A percentile compares a stretch with the other conserved stretches of the same genome.
Evolutionary conservation across 2,888 invertebrate genomes (phyloP).

Genomic region (Uropetala carovei): DNA sequence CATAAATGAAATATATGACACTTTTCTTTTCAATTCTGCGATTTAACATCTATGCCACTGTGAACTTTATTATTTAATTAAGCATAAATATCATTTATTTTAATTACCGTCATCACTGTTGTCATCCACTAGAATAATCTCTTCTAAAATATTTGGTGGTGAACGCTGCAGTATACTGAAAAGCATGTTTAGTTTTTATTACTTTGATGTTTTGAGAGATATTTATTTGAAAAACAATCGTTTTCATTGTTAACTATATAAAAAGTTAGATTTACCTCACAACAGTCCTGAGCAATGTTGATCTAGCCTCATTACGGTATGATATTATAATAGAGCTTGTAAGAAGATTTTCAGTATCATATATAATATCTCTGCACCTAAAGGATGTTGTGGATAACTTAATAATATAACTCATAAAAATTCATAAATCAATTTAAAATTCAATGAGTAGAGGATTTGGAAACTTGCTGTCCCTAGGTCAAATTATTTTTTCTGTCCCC

Average conservation of each 20-base stretch:
- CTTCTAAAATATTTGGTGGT: conserved; percentile 30
- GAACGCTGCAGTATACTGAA: conserved; percentile 41
- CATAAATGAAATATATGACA: neutral
- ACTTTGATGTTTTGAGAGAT: neutral
- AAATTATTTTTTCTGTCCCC: no score
- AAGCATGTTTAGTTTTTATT: neutral
- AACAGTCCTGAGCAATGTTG: conserved; percentile 34
- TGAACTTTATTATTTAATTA: no score
- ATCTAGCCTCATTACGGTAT: conserved; percentile 50
- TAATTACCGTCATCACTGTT: conserved; percentile 38
- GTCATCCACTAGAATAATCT: conserved; percentile 56
- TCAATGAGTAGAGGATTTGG: no score
- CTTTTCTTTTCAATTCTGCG: neutral
- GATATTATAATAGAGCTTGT: conserved; percentile 55
- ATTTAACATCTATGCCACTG: neutral
- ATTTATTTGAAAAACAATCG: neutral
- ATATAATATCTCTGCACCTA: conserved; percentile 35
- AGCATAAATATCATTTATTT: no score
- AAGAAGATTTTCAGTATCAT: conserved; percentile 36
- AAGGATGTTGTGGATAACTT: neutral
- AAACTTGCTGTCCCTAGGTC: no score
- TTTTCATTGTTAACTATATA: neutral
- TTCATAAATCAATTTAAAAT: no score
- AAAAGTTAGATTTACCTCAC: conserved; percentile 22
- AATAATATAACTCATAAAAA: neutral